Conservation (phyloP, 2,113 vertebrate genomes). For the Erythrolamprus reginae region DNA sequence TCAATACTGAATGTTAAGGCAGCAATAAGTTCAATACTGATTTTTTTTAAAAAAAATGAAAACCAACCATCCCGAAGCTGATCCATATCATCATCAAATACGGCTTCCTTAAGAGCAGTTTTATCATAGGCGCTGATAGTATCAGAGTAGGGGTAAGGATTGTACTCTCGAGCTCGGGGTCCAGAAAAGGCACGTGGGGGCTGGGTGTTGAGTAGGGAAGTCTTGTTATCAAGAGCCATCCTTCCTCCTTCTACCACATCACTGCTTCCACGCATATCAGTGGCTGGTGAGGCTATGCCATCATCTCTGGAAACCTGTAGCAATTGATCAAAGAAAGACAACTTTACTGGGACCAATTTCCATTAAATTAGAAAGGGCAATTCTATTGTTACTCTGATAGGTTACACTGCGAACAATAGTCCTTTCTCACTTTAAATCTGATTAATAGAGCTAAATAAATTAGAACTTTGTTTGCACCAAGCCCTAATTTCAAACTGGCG, state of each 20-base stretch:
- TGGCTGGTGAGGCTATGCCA: slow-evolving; percentile 65
- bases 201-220: slow-evolving; percentile 93
- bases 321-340: not conserved
- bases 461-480: not conserved
- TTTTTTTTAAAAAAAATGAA: not conserved
- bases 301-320: slow-evolving; percentile 70
- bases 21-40: not conserved
- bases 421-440: not conserved
- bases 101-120: slow-evolving; percentile 92
- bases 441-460: not conserved
- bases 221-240: slow-evolving; percentile 95
- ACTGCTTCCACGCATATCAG: slow-evolving; percentile 65
- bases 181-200: slow-evolving; percentile 88
- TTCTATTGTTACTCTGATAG: not conserved
- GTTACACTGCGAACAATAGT: not conserved
- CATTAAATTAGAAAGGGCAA: not conserved
- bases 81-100: slow-evolving; percentile 97
- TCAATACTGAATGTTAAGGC: not conserved
- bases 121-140: slow-evolving; percentile 91
- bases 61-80: slow-evolving; percentile 90
- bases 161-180: slow-evolving; percentile 85
- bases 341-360: not conserved
- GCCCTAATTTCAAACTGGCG: not conserved
- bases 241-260: slow-evolving; percentile 83
- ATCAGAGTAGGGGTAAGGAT: slow-evolving; percentile 87